Evolutionary conservation across 1,140 invertebrate species (phyloP).

Genomic region (Neodiprion lecontei): DNA sequence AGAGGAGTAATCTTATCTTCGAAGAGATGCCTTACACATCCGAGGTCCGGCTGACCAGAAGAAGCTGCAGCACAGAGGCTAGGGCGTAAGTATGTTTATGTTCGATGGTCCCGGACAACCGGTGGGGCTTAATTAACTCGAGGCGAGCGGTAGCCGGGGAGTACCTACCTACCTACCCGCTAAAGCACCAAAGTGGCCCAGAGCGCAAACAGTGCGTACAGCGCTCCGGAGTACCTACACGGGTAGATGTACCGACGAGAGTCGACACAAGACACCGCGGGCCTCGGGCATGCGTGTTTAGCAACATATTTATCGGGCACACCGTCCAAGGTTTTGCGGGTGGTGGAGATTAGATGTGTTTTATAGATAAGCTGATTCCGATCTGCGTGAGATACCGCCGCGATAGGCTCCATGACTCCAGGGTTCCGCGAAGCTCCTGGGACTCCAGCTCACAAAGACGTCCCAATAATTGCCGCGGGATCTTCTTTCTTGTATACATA

Average conservation of each 20-base stretch:
- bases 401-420: background rate
- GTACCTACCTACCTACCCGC: background rate
- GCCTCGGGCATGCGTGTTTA: background rate
- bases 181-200: background rate
- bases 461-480: background rate
- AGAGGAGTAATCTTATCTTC: background rate
- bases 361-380: conserved; percentile 5
- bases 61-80: background rate
- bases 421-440: background rate
- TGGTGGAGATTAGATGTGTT: conserved; percentile 2
- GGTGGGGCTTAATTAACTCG: conserved; percentile 1
- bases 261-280: background rate
- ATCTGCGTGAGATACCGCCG: conserved; percentile 6
- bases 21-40: background rate
- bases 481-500: too few relatives aligned
- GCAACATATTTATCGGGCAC: conserved; percentile 4
- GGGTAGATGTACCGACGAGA: background rate
- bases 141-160: background rate
- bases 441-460: background rate
- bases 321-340: conserved; percentile 1
- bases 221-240: background rate
- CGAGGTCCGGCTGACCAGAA: background rate
- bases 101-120: conserved; percentile 1
- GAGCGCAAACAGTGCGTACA: background rate
- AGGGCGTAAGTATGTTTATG: background rate